phyloP scores from a whole-genome alignment of 2,888 invertebrate genomes.

The Thymelicus sylvestris region DNA sequence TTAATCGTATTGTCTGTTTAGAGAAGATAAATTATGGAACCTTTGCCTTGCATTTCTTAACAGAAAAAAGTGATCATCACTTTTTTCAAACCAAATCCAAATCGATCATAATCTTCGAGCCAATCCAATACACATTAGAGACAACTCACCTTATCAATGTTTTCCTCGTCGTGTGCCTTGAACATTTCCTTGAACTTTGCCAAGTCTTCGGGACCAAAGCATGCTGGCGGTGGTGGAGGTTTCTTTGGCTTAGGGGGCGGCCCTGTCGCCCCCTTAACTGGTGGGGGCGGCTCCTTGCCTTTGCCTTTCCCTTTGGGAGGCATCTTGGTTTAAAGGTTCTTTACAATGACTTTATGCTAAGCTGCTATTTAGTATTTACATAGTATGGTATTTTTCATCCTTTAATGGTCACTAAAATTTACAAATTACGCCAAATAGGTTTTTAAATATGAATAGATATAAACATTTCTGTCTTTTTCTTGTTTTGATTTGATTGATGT shows the following conservation, averaged over 20 bases:
- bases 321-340: conserved; percentile 47
- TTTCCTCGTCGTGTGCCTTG: conserved; percentile 67
- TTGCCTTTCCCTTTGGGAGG: conserved; percentile 60
- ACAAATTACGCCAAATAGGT: too few species aligned
- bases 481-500: not conserved
- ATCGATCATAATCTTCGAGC: too few species aligned
- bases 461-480: not conserved
- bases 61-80: too few species aligned
- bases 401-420: too few species aligned
- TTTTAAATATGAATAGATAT: not conserved
- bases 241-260: conserved; percentile 70
- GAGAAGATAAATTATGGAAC: too few species aligned
- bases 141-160: conserved; percentile 67
- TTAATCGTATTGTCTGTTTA: too few species aligned
- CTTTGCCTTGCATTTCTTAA: too few species aligned
- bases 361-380: not conserved
- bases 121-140: not conserved
- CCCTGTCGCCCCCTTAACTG: conserved; percentile 47
- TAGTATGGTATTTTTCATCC: not conserved
- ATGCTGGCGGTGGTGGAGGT: conserved; percentile 71
- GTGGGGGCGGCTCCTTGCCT: conserved; percentile 47
- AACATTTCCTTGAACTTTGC: conserved; percentile 66
- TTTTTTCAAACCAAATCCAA: too few species aligned
- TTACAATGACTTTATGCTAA: not conserved
- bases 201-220: conserved; percentile 67